These are phyloP conservation scores for Metallyticus violacea DNA, from an alignment of 2,888 invertebrate genomes.

Conservation along the genomic window DNA sequence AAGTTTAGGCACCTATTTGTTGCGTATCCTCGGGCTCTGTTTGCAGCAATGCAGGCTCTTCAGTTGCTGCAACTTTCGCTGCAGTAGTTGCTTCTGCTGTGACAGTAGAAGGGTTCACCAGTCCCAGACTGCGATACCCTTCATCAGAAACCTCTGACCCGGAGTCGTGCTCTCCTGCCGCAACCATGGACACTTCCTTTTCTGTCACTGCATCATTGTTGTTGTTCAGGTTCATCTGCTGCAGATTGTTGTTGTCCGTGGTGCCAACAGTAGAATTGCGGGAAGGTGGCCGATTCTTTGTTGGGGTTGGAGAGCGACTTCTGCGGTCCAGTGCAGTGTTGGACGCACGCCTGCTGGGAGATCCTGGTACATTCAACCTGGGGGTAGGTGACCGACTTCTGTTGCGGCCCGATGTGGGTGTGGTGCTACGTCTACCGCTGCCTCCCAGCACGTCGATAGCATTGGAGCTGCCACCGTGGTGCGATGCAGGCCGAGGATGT, in stretches of 20 bases:
- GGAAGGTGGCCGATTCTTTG: slow-evolving; percentile 50
- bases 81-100: neutral
- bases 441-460: neutral
- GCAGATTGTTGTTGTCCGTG: slow-evolving; percentile 28
- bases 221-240: neutral
- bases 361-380: neutral
- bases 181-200: slow-evolving; percentile 44
- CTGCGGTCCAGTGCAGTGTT: slow-evolving; percentile 1
- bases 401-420: neutral
- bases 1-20: neutral
- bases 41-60: neutral
- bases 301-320: slow-evolving; percentile 49
- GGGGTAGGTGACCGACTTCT: slow-evolving; percentile 6
- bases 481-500: neutral
- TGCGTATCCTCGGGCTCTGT: neutral
- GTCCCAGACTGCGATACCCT: slow-evolving; percentile 69
- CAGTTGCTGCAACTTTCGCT: neutral
- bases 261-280: slow-evolving; percentile 45
- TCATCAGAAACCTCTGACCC: slow-evolving; percentile 84
- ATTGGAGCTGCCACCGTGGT: neutral
- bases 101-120: slow-evolving; percentile 4
- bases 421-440: neutral
- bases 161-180: slow-evolving; percentile 55
- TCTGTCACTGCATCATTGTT: neutral
- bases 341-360: neutral